Percentiles rank a stretch among this genome's conserved stretches.
phyloP scores from a whole-genome alignment of 2,797 vertebrate species.

The Lophotriccus pileatus region DNA sequence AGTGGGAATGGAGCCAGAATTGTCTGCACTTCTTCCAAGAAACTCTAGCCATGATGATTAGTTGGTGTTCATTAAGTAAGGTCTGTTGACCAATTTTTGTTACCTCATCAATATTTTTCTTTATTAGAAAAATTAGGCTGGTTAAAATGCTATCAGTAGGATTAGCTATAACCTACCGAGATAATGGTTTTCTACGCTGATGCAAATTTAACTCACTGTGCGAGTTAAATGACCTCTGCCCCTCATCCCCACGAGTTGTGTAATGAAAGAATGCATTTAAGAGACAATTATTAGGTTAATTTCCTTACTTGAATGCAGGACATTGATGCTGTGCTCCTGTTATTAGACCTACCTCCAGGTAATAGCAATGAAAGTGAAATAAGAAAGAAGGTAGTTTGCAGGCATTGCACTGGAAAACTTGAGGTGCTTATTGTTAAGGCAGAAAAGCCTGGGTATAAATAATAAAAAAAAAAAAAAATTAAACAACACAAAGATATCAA shows the following conservation, averaged over 20 bases:
- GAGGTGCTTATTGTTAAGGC: neutral
- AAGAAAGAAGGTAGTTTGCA: neutral
- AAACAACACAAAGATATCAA: neutral
- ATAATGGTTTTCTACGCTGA: constrained; percentile 17
- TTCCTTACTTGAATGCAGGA: constrained; percentile 31
- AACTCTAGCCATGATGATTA: neutral
- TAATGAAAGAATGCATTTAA: constrained; percentile 35
- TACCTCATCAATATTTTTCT: neutral
- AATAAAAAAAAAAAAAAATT: neutral
- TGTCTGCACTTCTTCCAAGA: neutral
- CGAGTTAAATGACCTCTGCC: constrained; percentile 2
- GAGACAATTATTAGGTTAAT: constrained; percentile 57
- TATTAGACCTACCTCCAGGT: neutral
- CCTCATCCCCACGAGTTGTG: neutral
- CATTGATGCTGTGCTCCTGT: neutral
- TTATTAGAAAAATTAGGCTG: constrained; percentile 25
- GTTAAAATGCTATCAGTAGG: neutral
- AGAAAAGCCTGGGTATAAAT: neutral
- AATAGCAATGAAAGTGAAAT: neutral
- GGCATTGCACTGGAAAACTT: neutral
- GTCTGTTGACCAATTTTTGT: neutral
- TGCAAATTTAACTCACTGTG: constrained; percentile 17
- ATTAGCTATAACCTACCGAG: constrained; percentile 15
- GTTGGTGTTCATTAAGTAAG: neutral
- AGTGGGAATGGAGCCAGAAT: neutral